These are phyloP conservation scores for Pharmacophagus antenor DNA, from an alignment of 2,888 invertebrate species.

Conservation along the genomic window DNA sequence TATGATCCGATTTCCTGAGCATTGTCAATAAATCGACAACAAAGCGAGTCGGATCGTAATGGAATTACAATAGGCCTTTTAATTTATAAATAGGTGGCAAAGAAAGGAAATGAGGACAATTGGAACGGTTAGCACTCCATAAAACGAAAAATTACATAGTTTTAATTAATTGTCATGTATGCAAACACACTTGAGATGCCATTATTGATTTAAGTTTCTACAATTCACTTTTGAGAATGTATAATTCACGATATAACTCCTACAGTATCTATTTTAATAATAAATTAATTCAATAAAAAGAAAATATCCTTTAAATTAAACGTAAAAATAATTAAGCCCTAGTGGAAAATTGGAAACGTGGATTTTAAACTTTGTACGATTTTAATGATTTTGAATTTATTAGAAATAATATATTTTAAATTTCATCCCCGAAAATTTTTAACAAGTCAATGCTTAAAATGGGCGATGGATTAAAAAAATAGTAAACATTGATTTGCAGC, in stretches of 20 bases:
- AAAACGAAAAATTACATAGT: conserved; percentile 9
- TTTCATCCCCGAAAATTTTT: no score
- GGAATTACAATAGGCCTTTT: conserved; percentile 28
- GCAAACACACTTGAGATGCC: not conserved
- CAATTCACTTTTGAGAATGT: not conserved
- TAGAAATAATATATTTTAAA: no score
- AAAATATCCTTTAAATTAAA: no score
- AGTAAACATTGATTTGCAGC: no score
- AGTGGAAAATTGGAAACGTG: no score
- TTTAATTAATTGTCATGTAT: not conserved
- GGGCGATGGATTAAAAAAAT: no score
- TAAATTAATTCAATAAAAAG: no score
- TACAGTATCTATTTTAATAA: no score
- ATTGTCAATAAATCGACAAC: conserved; percentile 32
- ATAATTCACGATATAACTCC: not conserved
- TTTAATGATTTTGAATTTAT: no score
- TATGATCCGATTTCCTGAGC: conserved; percentile 30
- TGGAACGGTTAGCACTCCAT: conserved; percentile 8
- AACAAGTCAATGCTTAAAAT: no score
- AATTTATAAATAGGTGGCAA: conserved; percentile 26
- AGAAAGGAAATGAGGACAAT: conserved; percentile 28
- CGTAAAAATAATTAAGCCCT: no score
- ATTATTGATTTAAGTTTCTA: not conserved
- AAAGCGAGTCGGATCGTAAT: conserved; percentile 29
- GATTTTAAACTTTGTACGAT: no score